phyloP scores from a whole-genome alignment of 2,113 vertebrate genomes.

The Brachionichthys hirsutus region DNA sequence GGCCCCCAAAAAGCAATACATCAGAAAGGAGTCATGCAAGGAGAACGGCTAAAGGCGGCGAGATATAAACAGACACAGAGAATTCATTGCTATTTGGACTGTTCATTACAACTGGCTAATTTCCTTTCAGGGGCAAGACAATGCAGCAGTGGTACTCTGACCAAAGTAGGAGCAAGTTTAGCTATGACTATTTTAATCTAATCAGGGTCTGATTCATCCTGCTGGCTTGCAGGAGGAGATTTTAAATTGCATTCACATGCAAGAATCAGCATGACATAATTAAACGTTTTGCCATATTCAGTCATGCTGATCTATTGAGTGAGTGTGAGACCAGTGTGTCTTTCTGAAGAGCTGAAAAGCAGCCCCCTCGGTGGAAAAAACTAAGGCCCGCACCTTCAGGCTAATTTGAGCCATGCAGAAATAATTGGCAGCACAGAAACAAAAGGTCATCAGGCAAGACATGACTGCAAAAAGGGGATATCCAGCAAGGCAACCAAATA shows the following conservation, averaged over 20 bases:
- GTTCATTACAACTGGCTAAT: constrained; percentile 36
- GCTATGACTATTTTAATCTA: constrained; percentile 32
- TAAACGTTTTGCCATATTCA: constrained; percentile 1
- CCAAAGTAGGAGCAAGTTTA: constrained; percentile 60
- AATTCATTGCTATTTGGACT: constrained; percentile 38
- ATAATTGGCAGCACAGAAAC: not conserved
- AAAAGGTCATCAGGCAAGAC: too few species aligned
- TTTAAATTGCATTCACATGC: constrained; percentile 18
- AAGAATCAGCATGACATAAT: constrained; percentile 28
- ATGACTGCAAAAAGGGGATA: not conserved
- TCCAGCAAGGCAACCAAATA: not conserved
- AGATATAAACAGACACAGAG: constrained; percentile 43
- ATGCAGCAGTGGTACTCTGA: constrained; percentile 37
- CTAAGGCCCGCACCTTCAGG: too few species aligned
- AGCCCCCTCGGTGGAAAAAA: too few species aligned
- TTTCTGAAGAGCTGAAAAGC: too few species aligned
- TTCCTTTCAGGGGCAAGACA: constrained; percentile 62
- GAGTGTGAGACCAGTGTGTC: constrained; percentile 11
- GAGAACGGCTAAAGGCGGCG: constrained; percentile 7
- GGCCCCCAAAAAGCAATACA: constrained; percentile 46
- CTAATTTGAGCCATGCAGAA: too few species aligned
- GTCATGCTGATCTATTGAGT: constrained; percentile 2
- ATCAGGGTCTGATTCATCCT: constrained; percentile 19
- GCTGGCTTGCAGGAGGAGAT: constrained; percentile 9
- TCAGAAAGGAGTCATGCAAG: constrained; percentile 30